Evolutionary conservation across 2,888 invertebrate species (phyloP).

Genomic region (Sinelater perroti): DNA sequence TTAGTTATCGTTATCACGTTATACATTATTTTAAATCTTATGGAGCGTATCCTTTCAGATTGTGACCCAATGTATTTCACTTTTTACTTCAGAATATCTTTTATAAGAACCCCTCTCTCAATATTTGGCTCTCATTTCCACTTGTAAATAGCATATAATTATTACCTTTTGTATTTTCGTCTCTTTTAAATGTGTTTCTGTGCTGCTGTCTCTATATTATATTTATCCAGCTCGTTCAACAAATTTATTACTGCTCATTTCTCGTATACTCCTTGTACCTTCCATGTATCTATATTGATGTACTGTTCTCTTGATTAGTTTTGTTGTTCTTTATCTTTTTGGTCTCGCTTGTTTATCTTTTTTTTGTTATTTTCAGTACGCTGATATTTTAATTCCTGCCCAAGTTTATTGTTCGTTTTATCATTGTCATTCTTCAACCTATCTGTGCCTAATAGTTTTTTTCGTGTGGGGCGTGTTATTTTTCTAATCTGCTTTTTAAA

Average conservation of each 20-base stretch:
- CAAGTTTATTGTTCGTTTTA: too few relatives aligned
- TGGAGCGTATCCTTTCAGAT: too few relatives aligned
- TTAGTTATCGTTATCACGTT: background rate
- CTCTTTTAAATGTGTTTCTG: background rate
- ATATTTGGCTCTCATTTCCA: background rate
- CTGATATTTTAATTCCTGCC: too few relatives aligned
- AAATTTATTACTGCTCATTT: constrained; percentile 2
- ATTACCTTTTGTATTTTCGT: background rate
- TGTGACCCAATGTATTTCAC: too few relatives aligned
- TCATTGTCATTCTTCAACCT: too few relatives aligned
- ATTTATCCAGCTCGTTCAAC: background rate
- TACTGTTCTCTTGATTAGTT: background rate
- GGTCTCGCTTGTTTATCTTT: too few relatives aligned
- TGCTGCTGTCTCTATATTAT: background rate
- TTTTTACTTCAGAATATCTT: background rate
- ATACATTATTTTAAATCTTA: too few relatives aligned
- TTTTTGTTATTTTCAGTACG: too few relatives aligned
- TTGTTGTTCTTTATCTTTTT: too few relatives aligned
- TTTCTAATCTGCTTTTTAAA: too few relatives aligned
- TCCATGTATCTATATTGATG: background rate
- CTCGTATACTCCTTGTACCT: constrained; percentile 1
- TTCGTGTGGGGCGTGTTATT: too few relatives aligned
- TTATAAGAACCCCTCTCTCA: background rate
- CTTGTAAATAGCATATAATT: background rate
- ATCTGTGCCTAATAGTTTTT: too few relatives aligned